Base-by-base conservation (phyloP, 2,113 vertebrate genomes). In the Tachysurus fulvidraco region DNA sequence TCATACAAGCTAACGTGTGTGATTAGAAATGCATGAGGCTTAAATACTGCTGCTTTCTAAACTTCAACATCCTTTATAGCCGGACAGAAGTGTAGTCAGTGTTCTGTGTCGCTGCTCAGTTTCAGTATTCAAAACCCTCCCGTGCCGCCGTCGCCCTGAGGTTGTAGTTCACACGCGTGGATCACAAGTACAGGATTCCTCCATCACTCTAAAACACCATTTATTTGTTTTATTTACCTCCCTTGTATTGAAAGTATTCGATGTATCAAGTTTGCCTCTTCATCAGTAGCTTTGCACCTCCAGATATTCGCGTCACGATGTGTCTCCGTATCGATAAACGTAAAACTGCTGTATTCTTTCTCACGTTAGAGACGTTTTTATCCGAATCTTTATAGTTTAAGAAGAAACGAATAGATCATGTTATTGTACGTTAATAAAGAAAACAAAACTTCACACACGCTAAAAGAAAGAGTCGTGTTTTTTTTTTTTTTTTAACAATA, bases 401-500 rank as follows among this genome's bases (percentile, higher is more conserved):
- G 6, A 5, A 6, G 5, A 76, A 7, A n/a, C 52, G 7, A 76
- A 76, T 52, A 77, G n/a, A 9, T 46, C 21, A 25, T 5, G 36
- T 57, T 46, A 4, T 78, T 83, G 28, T 60, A 54, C 65, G 12
- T 67, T 62, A 59, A 41, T 86, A 60, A 80, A 81, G 30, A 19
- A 13, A 50, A 50, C 46, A 50, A 50, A 50, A 5, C 46, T 9
- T 7, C 5, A 50, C 46, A 50, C 46, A 50, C 8, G 46, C 52
- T 23, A 28, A 84, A 86, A 55, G 88, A 91, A 94, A 92, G 87
- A 90, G 90, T 90, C 90, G 91, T 92, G 91, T 93, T 77, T 90
- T 77, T 90, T 91, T 90, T 77, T 90, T 91, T 41, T 93, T 93
- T 93, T 94, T 95, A 96, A 96, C 95, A 96, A 96, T 96, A 96